Evolutionary conservation across 1,140 invertebrate species (phyloP).

Genomic region (Dinothrombium tinctorium): DNA sequence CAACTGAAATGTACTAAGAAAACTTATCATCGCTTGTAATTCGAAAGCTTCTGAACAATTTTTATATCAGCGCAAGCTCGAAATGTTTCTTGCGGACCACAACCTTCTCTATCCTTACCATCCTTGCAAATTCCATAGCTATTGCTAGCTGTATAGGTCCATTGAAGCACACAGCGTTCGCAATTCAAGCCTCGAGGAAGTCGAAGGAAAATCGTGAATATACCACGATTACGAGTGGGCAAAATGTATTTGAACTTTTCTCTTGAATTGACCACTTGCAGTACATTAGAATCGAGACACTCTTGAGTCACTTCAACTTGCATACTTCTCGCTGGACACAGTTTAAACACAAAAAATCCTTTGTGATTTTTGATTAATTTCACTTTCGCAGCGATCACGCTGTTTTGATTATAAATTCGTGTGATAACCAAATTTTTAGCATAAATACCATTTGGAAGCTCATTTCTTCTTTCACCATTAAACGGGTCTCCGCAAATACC

Average conservation of each 20-base stretch:
- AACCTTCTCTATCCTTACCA: constrained; percentile 38
- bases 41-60: constrained; percentile 22
- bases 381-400: constrained; percentile 57
- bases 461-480: neutral
- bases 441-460: neutral
- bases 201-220: constrained; percentile 8
- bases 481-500: constrained; percentile 57
- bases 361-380: constrained; percentile 72
- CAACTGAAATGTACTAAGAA: too few relatives aligned
- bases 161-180: constrained; percentile 62
- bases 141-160: constrained; percentile 62
- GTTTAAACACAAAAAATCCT: constrained; percentile 52
- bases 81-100: constrained; percentile 65
- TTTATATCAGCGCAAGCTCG: constrained; percentile 55
- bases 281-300: constrained; percentile 50
- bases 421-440: neutral
- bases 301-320: constrained; percentile 43
- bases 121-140: constrained; percentile 27
- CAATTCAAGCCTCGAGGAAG: constrained; percentile 34
- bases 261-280: constrained; percentile 22
- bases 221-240: neutral
- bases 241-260: neutral
- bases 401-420: constrained; percentile 2
- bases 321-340: constrained; percentile 64
- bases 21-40: too few relatives aligned